phyloP scores from a whole-genome alignment of 1,140 invertebrate species.

The Tetramorium parvispinum region DNA sequence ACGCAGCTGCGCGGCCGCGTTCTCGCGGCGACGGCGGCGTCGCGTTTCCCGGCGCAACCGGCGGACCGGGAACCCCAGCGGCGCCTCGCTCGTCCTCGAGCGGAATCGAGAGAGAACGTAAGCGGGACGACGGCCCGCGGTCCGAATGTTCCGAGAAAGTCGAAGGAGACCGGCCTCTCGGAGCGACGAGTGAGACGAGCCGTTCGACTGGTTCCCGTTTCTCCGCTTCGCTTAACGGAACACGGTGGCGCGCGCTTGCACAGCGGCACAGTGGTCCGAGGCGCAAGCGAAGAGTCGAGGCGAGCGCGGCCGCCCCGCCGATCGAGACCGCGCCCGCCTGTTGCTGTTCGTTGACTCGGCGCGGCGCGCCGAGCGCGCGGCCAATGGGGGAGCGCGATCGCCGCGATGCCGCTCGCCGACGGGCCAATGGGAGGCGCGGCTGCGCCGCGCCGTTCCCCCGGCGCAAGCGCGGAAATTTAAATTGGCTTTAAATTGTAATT shows the following conservation, averaged over 20 bases:
- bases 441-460: too few relatives aligned
- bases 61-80: neutral
- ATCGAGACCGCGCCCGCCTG: conserved; percentile 45
- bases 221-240: neutral
- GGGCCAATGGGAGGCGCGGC: neutral
- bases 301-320: neutral
- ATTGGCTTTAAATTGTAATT: neutral
- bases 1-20: conserved; percentile 53
- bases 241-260: neutral
- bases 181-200: too few relatives aligned
- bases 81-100: too few relatives aligned
- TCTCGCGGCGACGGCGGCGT: conserved; percentile 41
- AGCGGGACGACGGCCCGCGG: too few relatives aligned
- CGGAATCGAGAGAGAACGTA: too few relatives aligned
- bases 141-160: too few relatives aligned
- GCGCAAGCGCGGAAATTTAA: neutral
- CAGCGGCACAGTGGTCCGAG: neutral
- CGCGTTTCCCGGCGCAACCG: conserved; percentile 14
- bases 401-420: neutral
- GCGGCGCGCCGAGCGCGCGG: neutral
- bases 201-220: too few relatives aligned
- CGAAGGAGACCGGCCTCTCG: too few relatives aligned
- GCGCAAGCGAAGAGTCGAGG: too few relatives aligned
- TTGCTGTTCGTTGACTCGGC: neutral
- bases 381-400: neutral